Percentiles rank a stretch among this genome's conserved stretches.
Evolutionary conservation across 2,888 invertebrate species (phyloP).

Genomic region (Drosophila dives): DNA sequence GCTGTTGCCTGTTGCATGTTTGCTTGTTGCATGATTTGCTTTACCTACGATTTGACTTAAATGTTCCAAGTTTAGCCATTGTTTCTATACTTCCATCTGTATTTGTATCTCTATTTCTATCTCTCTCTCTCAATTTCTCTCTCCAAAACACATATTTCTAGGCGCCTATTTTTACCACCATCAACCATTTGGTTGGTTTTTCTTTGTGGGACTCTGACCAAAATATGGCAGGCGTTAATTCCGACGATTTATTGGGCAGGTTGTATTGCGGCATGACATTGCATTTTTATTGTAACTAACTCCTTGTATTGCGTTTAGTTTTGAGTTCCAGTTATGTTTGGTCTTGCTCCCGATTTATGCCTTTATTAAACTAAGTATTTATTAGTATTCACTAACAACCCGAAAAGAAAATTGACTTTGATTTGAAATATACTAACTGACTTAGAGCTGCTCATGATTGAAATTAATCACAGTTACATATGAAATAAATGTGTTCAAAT

Average conservation of each 20-base stretch:
- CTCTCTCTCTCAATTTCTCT: slow-evolving; percentile 29
- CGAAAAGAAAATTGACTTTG: background rate
- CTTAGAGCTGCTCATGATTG: background rate
- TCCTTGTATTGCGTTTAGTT: slow-evolving; percentile 32
- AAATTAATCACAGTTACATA: background rate
- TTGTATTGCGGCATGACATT: slow-evolving; percentile 85
- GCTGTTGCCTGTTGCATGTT: slow-evolving; percentile 7
- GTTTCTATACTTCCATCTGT: slow-evolving; percentile 10
- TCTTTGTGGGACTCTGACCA: slow-evolving; percentile 94
- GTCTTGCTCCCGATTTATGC: slow-evolving; percentile 10
- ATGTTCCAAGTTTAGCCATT: slow-evolving; percentile 9
- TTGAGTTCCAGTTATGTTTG: slow-evolving; percentile 40
- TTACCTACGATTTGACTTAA: slow-evolving; percentile 9
- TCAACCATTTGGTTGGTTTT: slow-evolving; percentile 90
- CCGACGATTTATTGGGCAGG: slow-evolving; percentile 95
- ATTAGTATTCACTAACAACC: slow-evolving; percentile 1
- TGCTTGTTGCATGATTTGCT: slow-evolving; percentile 39
- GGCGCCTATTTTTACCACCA: slow-evolving; percentile 90
- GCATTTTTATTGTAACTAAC: slow-evolving; percentile 34
- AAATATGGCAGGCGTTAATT: slow-evolving; percentile 90
- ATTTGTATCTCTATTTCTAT: slow-evolving; percentile 23
- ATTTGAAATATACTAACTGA: background rate
- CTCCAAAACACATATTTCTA: slow-evolving; percentile 83
- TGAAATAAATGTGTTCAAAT: background rate
- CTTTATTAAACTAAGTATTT: slow-evolving; percentile 9